A percentile compares a stretch with the other conserved stretches of the same genome.
Conservation (phyloP, 2,113 vertebrate species). For the Trichechus manatus region DNA sequence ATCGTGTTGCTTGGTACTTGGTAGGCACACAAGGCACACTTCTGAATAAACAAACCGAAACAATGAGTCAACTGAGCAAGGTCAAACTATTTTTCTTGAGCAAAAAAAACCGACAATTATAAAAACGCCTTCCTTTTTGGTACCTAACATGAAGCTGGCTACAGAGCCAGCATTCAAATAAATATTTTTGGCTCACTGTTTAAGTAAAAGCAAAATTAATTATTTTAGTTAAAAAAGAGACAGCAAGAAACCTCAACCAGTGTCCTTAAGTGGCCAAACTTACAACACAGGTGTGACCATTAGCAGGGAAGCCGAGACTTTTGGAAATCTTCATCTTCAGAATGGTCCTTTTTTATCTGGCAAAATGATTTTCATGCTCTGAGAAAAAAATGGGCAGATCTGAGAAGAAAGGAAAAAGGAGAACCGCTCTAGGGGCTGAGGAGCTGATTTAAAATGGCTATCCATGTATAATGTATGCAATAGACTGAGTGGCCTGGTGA, state of each 20-base stretch:
- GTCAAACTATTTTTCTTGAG: not conserved
- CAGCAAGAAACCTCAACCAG: no score
- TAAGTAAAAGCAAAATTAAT: not conserved
- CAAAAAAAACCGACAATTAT: not conserved
- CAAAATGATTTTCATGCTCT: no score
- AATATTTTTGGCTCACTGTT: not conserved
- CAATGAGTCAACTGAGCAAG: not conserved
- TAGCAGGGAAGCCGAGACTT: no score
- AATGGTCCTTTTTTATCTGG: no score
- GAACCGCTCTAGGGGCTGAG: no score
- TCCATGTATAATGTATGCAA: not conserved
- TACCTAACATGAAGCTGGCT: not conserved
- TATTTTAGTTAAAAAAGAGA: no score
- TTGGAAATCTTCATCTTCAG: no score
- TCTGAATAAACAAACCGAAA: conserved; percentile 1
- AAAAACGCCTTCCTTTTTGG: not conserved
- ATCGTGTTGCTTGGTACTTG: not conserved
- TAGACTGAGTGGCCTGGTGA: not conserved
- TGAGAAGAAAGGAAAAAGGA: no score
- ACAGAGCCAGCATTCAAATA: not conserved
- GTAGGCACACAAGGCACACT: not conserved
- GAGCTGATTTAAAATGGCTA: no score
- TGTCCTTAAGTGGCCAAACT: no score
- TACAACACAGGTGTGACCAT: no score
- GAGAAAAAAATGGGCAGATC: no score